These are phyloP conservation scores for Cosmia pyralina DNA, from an alignment of 2,888 invertebrate species.

Conservation along the genomic window DNA sequence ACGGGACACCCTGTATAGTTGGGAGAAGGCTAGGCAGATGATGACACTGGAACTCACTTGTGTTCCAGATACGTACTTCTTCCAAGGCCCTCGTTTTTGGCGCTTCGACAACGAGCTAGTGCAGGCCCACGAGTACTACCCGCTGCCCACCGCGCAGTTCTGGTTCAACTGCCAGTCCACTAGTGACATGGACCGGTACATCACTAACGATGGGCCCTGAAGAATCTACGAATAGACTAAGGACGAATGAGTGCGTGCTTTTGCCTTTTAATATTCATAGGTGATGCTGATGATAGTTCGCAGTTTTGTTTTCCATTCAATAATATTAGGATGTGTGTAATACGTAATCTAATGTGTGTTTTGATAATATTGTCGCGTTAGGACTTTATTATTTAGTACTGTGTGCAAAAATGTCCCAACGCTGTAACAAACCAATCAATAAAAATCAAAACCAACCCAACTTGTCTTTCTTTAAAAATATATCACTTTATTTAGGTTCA, in stretches of 20 bases:
- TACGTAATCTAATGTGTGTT: background rate
- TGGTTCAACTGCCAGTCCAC: slow-evolving; percentile 92
- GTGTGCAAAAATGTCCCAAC: background rate
- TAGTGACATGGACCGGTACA: slow-evolving; percentile 82
- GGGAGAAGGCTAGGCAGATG: background rate
- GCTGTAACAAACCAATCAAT: slow-evolving; percentile 31
- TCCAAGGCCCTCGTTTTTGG: slow-evolving; percentile 94
- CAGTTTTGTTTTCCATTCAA: slow-evolving; percentile 1
- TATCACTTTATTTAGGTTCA: slow-evolving; percentile 84
- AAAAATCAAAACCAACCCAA: slow-evolving; percentile 26
- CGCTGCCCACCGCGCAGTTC: slow-evolving; percentile 91
- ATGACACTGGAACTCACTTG: too few species aligned
- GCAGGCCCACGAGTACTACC: slow-evolving; percentile 91
- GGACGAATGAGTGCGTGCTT: background rate
- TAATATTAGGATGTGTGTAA: background rate
- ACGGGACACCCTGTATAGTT: too few species aligned
- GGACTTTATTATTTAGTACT: background rate
- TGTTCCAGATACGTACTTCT: slow-evolving; percentile 93
- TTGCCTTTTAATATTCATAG: background rate
- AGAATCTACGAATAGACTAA: slow-evolving; percentile 22
- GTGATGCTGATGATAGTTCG: slow-evolving; percentile 6
- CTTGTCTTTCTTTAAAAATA: slow-evolving; percentile 76
- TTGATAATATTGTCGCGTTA: background rate
- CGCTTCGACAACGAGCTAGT: slow-evolving; percentile 92
- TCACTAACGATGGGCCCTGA: slow-evolving; percentile 81